phyloP scores from a whole-genome alignment of 2,888 invertebrate genomes.

The Stegana nigrithorax region DNA sequence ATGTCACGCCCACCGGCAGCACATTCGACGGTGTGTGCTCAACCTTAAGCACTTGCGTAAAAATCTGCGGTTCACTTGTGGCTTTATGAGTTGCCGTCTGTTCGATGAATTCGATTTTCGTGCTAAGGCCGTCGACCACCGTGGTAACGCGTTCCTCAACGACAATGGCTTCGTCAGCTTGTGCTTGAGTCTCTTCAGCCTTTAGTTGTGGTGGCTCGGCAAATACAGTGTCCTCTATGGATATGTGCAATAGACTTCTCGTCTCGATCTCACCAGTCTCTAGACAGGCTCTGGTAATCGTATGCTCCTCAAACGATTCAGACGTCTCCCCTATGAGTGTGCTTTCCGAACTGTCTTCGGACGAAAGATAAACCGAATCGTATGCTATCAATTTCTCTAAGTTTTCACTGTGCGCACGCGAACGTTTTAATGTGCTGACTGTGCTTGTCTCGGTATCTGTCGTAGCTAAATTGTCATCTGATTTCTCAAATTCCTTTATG shows the following conservation, averaged over 20 bases:
- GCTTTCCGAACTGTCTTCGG: constrained; percentile 66
- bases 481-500: neutral
- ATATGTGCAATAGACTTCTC: constrained; percentile 61
- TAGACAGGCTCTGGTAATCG: constrained; percentile 32
- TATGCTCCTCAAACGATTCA: constrained; percentile 46
- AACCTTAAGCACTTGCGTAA: constrained; percentile 56
- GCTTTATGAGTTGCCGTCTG: constrained; percentile 3
- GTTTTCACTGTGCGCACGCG: constrained; percentile 41
- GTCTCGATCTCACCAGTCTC: constrained; percentile 44
- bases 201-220: constrained; percentile 49
- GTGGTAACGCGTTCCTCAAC: constrained; percentile 9
- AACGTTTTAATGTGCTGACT: constrained; percentile 44
- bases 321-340: constrained; percentile 58
- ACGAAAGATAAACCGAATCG: constrained; percentile 68
- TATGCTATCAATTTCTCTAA: constrained; percentile 65
- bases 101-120: constrained; percentile 31
- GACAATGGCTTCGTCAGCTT: constrained; percentile 4
- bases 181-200: constrained; percentile 23
- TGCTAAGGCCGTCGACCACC: constrained; percentile 23
- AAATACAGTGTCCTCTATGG: constrained; percentile 64
- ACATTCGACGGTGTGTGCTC: constrained; percentile 44
- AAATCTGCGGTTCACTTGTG: constrained; percentile 37
- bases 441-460: neutral
- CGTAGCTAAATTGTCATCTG: neutral
- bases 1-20: constrained; percentile 38